Base-by-base conservation (phyloP, 2,113 vertebrate species). In the Phocoena phocoena region DNA sequence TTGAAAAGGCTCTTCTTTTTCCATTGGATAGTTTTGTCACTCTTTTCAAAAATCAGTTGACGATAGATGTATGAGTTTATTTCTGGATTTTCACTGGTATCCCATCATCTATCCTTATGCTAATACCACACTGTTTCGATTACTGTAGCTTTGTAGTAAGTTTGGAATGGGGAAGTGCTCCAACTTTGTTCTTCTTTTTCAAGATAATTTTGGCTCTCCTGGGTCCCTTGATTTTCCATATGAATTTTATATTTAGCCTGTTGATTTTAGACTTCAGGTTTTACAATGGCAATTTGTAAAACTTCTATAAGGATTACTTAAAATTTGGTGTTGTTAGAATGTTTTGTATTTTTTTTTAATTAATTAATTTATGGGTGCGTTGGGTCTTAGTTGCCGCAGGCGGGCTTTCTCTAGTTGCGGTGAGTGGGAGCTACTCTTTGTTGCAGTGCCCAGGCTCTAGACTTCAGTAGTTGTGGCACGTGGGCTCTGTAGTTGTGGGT, bases 251-350 rank as follows among this genome's bases (percentile, higher is more conserved):
- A 20, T 55, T 65, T 92, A 63, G 12, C 62, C 14, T 89, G 12
- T 88, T 83, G 55, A 20, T 86, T 91, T 96, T 90, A 95, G 82
- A 73, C 50, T 47, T 90, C 62, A 82, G 33, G 10, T 95, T 96
- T 96, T 95, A 83, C 9, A 33, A 1, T 93, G 60, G 33, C 53
- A 94, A 11, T 60, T 92, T 82, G 41, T 85, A 60, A 93, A 65
- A 84, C 68, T 90, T 44, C 53, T 73, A 28, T 23, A 71, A 92
- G 60, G 33, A 87, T 67, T 14, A 14, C 86, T 94, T 87, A 70
- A 91, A 88, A 93, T 55, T 88, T 92, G 89, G 53, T 36, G 10
- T 89, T 90, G n/a, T 89, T 97, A 63, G 12, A 28, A 63, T 86
- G 50, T 87, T 94, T 90, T 93, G 41, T 47, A 18, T 88, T 31